Base-by-base conservation (phyloP, 2,888 invertebrate species). In the Stratiomys singularior region DNA sequence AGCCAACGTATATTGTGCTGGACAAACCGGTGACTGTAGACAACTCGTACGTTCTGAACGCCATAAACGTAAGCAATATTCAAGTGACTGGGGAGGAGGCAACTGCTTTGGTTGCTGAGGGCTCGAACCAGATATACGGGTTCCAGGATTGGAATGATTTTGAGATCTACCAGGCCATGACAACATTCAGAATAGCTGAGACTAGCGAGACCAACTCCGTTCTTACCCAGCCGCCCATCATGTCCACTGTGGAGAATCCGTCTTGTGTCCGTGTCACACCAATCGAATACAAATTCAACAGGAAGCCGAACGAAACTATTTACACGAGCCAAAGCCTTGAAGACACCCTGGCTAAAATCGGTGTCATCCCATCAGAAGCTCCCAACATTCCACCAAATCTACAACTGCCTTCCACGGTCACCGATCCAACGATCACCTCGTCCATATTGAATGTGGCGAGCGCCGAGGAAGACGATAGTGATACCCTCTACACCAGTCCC, bases 61-160 rank as follows among this genome's bases (percentile, higher is more conserved):
- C 44, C 4, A 23, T 69, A 13, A 47, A 23, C 25, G 11, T 69
- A 2, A 44, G 15, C 1, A 47, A 23, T 27, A 23, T 69, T 1
- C 21, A 30, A 21, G 69, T 69, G 15, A 11, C 69, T 11, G 47
- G 30, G 23, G n/a, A n/a, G 7, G 25, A 15, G 4, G 23, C 69
- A 9, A 47, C 47, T 1, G 18, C 47, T 23, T 15, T 69, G 1
- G 44, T 25, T 3, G 69, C 25, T 4, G 69, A 47, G 15, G 4
- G 18, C 3, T 11, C 69, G 15, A 25, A 1, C 15, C n/a, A 44
- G 7, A 25, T 25, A 2, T 69, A 69, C 25, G 69, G 69, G n/a
- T 69, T 69, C 15, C 69, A 69, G 25, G n/a, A 69, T 47, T 69
- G 69, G 69, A 30, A 69, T 25, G 69, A 69, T 46, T 23, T 69